phyloP scores from a whole-genome alignment of 2,797 vertebrate species.

The Euphonia xanthogaster region DNA sequence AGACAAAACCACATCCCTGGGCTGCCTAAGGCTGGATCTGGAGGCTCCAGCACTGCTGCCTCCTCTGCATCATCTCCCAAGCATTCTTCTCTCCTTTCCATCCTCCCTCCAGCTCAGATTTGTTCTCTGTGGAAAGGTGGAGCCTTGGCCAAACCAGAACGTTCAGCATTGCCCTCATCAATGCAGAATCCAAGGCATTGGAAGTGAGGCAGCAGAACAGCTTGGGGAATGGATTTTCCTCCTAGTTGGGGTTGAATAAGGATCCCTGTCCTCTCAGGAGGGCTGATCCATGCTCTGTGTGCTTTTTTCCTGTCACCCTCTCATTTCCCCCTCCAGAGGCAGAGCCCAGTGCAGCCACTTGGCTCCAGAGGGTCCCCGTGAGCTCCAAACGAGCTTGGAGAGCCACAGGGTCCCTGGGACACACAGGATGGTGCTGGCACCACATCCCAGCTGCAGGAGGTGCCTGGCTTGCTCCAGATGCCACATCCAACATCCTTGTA shows the following conservation, averaged over 20 bases:
- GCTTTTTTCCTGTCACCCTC: not conserved
- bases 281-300: not conserved
- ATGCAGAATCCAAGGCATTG: not conserved
- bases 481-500: not conserved
- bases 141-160: not conserved
- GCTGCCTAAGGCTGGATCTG: not conserved
- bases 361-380: fast-evolving
- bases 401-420: not conserved
- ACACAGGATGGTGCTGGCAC: fast-evolving
- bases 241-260: not conserved
- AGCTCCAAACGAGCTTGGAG: not conserved
- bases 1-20: not conserved
- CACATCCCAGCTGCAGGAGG: not conserved
- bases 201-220: not conserved
- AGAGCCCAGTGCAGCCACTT: not conserved
- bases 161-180: fast-evolving
- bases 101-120: not conserved
- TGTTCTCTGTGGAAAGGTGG: not conserved
- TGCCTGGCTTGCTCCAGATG: not conserved
- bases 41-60: not conserved
- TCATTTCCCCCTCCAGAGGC: not conserved
- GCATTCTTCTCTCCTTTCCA: not conserved
- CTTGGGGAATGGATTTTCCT: not conserved
- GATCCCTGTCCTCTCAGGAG: not conserved
- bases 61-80: not conserved